Evolutionary conservation across 2,888 invertebrate species (phyloP).

Genomic region (Cephus sareptanus): DNA sequence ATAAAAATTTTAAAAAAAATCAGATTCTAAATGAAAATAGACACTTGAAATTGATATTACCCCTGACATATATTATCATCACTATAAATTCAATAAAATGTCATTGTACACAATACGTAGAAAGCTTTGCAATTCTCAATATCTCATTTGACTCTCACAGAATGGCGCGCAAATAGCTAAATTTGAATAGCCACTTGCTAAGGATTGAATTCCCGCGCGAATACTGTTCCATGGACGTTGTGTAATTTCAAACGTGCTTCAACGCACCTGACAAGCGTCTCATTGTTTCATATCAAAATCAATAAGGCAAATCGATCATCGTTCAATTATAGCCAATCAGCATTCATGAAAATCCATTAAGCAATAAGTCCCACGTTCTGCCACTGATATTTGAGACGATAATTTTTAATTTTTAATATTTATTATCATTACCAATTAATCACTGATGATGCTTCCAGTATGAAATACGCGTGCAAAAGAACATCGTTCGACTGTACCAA

Average conservation of each 20-base stretch:
- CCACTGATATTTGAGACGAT: not conserved
- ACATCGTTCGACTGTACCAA: not conserved
- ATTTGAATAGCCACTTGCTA: not conserved
- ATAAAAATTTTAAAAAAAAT: too few relatives aligned
- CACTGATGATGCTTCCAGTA: not conserved
- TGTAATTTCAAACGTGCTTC: not conserved
- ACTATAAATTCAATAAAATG: not conserved
- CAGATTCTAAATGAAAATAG: not conserved
- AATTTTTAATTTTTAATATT: not conserved
- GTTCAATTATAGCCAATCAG: not conserved
- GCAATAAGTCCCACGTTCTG: not conserved
- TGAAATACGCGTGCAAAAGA: not conserved
- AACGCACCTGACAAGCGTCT: not conserved
- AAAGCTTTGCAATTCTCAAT: not conserved
- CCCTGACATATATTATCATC: not conserved
- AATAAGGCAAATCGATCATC: not conserved
- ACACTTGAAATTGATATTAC: not conserved
- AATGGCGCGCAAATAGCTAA: not conserved
- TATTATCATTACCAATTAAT: not conserved
- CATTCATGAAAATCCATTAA: not conserved
- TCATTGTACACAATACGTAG: not conserved
- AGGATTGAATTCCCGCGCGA: not conserved
- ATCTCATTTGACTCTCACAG: not conserved
- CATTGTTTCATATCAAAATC: not conserved
- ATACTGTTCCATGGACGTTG: not conserved